Conservation (phyloP, 2,888 invertebrate genomes). For the Scaptomyza parva region DNA sequence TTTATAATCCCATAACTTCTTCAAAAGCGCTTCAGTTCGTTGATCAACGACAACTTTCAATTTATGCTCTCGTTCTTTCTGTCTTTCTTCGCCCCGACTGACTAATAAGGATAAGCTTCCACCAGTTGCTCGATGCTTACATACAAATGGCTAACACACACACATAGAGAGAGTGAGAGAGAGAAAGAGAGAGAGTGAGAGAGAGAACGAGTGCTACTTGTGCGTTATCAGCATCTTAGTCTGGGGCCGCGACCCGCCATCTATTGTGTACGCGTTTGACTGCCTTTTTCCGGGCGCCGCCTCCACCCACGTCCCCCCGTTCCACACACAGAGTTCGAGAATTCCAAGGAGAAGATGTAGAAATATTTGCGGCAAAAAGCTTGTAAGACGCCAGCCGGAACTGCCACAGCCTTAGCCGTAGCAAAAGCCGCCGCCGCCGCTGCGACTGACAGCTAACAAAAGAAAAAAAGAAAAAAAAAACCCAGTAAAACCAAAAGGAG, state of each 20-base stretch:
- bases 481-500: not conserved
- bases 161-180: not conserved
- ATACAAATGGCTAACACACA: not conserved
- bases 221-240: constrained; percentile 8
- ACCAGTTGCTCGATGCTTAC: constrained; percentile 11
- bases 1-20: not conserved
- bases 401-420: constrained; percentile 28
- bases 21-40: not conserved
- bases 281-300: constrained; percentile 29
- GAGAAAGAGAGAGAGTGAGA: not conserved
- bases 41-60: not conserved
- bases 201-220: not conserved
- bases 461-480: not conserved
- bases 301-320: no score
- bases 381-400: constrained; percentile 46
- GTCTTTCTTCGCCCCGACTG: no score
- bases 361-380: constrained; percentile 50
- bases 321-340: no score
- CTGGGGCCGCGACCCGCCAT: constrained; percentile 5
- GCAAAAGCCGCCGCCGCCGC: constrained; percentile 23
- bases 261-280: constrained; percentile 36
- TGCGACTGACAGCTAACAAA: constrained; percentile 40
- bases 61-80: not conserved
- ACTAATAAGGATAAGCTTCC: constrained; percentile 2
- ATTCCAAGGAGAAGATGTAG: no score